Evolutionary conservation across 2,113 vertebrate species (phyloP).

Genomic region (Hassar affinis): DNA sequence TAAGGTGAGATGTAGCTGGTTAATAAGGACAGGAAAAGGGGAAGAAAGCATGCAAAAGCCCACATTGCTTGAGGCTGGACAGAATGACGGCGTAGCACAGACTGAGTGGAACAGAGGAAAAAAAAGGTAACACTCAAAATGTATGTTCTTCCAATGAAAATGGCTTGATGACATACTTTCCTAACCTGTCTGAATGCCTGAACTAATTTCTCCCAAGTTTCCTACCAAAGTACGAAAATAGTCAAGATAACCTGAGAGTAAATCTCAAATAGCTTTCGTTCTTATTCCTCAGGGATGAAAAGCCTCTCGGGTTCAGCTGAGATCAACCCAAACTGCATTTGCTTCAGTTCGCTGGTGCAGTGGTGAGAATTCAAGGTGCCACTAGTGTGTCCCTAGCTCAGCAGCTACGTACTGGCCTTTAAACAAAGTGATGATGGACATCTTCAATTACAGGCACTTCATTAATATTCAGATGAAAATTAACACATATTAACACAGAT

Average conservation of each 20-base stretch:
- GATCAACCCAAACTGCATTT: slow-evolving; percentile 31
- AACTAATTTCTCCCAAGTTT: slow-evolving; percentile 30
- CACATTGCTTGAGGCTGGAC: background rate
- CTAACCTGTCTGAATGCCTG: slow-evolving; percentile 21
- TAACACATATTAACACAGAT: slow-evolving; percentile 46
- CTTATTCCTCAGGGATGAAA: slow-evolving; percentile 47
- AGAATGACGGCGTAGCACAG: background rate
- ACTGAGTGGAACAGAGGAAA: background rate
- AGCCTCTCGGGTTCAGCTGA: slow-evolving; percentile 27
- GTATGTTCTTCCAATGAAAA: background rate
- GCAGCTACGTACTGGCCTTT: slow-evolving; percentile 30
- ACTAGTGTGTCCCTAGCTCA: slow-evolving; percentile 27
- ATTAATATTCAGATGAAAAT: slow-evolving; percentile 57
- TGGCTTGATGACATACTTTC: slow-evolving; percentile 49
- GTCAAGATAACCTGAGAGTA: slow-evolving; percentile 46
- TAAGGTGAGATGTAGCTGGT: slow-evolving; percentile 61
- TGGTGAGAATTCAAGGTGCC: slow-evolving; percentile 42
- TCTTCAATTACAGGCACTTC: slow-evolving; percentile 49
- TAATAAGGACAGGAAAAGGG: slow-evolving; percentile 38
- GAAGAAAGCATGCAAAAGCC: slow-evolving; percentile 39
- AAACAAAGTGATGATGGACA: slow-evolving; percentile 53
- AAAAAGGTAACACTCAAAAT: background rate
- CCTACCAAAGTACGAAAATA: slow-evolving; percentile 44
- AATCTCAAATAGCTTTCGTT: slow-evolving; percentile 50
- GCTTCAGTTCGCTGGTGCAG: slow-evolving; percentile 22